phyloP scores from a whole-genome alignment of 2,113 vertebrate genomes.

The Rhodinocichla rosea region DNA sequence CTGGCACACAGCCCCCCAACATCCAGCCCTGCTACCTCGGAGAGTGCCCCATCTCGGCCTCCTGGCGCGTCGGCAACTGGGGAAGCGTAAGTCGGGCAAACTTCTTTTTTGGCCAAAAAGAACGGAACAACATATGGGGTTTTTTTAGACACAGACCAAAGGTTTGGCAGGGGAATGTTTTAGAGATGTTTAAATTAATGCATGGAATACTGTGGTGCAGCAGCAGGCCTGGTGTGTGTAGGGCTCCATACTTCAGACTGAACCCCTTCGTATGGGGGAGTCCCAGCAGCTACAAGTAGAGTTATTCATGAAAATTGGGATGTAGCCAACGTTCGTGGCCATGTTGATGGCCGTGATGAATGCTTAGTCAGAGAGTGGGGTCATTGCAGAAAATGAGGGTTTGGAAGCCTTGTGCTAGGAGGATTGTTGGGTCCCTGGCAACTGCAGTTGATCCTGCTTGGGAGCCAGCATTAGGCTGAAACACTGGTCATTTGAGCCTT shows the following conservation, averaged over 20 bases:
- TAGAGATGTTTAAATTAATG: neutral
- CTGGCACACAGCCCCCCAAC: constrained; percentile 85
- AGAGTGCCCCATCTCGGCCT: constrained; percentile 75
- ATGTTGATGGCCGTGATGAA: neutral
- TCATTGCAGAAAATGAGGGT: neutral
- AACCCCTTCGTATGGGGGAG: accelerated
- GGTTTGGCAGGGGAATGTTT: neutral
- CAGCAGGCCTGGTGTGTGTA: neutral
- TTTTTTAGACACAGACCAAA: neutral
- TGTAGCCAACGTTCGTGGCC: neutral
- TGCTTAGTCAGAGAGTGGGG: neutral
- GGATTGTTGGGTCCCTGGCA: neutral
- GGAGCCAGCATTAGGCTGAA: neutral
- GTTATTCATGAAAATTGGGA: neutral
- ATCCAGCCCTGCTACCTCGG: constrained; percentile 81
- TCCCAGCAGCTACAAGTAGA: neutral
- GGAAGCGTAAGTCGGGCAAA: constrained; percentile 79
- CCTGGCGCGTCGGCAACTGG: constrained; percentile 93
- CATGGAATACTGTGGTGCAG: neutral
- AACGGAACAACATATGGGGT: accelerated
- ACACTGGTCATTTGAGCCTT: neutral
- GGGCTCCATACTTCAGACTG: neutral
- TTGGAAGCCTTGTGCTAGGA: neutral
- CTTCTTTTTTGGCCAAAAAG: neutral
- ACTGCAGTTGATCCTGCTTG: neutral